Evolutionary conservation across 92 coral and sea anemone genomes (phyloP), one percentile per base, ranked within the genome.

Genomic region (Galaxea fascicularis): DNA sequence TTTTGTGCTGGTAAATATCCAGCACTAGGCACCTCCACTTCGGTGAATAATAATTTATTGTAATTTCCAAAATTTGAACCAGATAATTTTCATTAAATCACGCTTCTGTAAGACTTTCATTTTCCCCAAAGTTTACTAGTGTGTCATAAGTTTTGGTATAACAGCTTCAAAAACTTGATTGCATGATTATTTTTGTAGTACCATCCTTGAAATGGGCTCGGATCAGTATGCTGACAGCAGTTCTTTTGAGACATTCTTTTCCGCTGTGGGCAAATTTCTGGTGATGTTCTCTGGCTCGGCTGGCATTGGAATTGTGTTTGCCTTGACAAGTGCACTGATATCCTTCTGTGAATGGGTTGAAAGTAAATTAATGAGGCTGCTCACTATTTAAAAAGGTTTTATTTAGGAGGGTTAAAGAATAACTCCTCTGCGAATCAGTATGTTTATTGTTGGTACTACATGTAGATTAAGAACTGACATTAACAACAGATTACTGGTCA

Each of bases 221-320:
- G 88, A 77, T 44, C 82, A 89, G 59, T 93, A 93, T 76, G 95
- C 95, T 16, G 82, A 87, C 70, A 94, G 95, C 81, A 77, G 93
- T 67, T 82, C 95, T 24, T 77, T 90, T 24, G 92, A 92, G 70
- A 93, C 95, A 21, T 94, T 94, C 82, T 89, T 94, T 71, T 92
- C 96, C 4, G 94, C 99, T 17, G 92, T 92, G 81, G 94, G 98
- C 24, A 85, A 93, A 74, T 96, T 96, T 82, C 86, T 96, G n/a
- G 77, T 93, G 41, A 96, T 96, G 99, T 96, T 96, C 78, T 82
- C 88, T 82, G 99, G 98, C 25, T 96, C 99, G 51, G 99, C 99
- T 18, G 94, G 89, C 30, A 92, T 96, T 73, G 99, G 99, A 20
- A 96, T 95, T 76, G 82, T 65, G n/a, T 96, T 95, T 93, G 99